These are phyloP conservation scores for Anarrhichthys ocellatus DNA, from an alignment of 2,113 vertebrate genomes.

Conservation along the genomic window DNA sequence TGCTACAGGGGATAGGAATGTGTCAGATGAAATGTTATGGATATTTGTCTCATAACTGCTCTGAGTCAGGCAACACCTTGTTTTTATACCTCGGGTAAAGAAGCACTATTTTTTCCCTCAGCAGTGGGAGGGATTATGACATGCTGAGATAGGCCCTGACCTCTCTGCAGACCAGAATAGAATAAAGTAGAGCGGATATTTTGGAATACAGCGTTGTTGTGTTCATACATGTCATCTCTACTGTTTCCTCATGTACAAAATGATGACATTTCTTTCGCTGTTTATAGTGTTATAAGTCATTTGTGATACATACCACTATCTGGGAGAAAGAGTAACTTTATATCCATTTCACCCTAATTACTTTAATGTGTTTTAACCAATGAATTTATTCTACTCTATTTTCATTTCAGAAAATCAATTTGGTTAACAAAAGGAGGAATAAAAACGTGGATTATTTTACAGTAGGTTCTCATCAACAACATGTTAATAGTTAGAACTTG, in stretches of 20 bases:
- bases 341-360: neutral
- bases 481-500: slow-evolving; percentile 1
- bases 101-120: slow-evolving; percentile 31
- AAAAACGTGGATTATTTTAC: neutral
- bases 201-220: neutral
- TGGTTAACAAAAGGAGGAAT: neutral
- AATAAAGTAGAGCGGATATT: slow-evolving; percentile 36
- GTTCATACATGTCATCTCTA: neutral
- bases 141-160: slow-evolving; percentile 40
- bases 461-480: neutral
- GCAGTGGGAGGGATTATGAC: slow-evolving; percentile 62
- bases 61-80: slow-evolving; percentile 67
- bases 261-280: neutral
- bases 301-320: neutral
- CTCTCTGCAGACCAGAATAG: slow-evolving; percentile 46
- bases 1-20: slow-evolving; percentile 56
- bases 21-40: slow-evolving; percentile 61
- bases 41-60: slow-evolving; percentile 65
- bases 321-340: neutral
- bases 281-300: neutral
- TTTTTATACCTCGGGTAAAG: slow-evolving; percentile 53
- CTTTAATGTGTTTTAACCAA: neutral
- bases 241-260: neutral
- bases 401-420: neutral
- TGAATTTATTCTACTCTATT: neutral